Conservation (phyloP, 2,888 invertebrate species). For the Axea sp. region DNA sequence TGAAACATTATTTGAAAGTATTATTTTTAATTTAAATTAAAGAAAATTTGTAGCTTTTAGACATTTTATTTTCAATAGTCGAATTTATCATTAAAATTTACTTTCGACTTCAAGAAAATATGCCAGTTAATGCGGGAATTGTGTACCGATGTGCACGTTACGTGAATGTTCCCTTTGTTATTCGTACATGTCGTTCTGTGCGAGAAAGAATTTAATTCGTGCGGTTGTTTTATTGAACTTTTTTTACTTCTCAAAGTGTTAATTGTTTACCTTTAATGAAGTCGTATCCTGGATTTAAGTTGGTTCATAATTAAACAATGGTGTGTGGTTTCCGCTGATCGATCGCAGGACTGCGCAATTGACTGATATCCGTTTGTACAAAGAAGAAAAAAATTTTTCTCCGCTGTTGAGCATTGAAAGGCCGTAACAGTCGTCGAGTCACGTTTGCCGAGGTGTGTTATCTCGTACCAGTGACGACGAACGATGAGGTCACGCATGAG, state of each 20-base stretch:
- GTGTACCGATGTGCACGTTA: conserved; percentile 43
- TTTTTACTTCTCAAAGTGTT: conserved; percentile 11
- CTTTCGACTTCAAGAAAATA: conserved; percentile 22
- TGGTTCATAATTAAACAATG: conserved; percentile 56
- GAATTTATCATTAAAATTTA: conserved; percentile 39
- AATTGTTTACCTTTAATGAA: conserved; percentile 58
- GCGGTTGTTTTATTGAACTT: conserved; percentile 25
- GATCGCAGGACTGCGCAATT: conserved; percentile 34
- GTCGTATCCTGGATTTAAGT: conserved; percentile 50
- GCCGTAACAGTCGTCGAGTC: conserved; percentile 36
- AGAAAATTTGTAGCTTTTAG: no score
- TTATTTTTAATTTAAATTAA: no score
- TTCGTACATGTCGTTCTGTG: conserved; percentile 8
- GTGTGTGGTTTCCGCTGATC: conserved; percentile 38
- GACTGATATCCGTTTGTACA: conserved; percentile 39
- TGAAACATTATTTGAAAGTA: no score
- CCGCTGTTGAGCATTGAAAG: conserved; percentile 29
- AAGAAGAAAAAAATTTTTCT: conserved; percentile 35
- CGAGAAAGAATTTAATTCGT: conserved; percentile 24
- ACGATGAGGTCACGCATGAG: conserved; percentile 52
- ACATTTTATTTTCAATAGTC: conserved; percentile 41
- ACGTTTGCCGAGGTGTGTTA: conserved; percentile 40
- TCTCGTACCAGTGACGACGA: conserved; percentile 14
- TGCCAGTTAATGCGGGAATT: conserved; percentile 49
- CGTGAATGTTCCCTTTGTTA: conserved; percentile 33